A percentile compares a stretch with the other conserved stretches of the same genome.
These are phyloP conservation scores for Channallabes apus DNA, from an alignment of 2,797 vertebrate genomes.

Conservation along the genomic window DNA sequence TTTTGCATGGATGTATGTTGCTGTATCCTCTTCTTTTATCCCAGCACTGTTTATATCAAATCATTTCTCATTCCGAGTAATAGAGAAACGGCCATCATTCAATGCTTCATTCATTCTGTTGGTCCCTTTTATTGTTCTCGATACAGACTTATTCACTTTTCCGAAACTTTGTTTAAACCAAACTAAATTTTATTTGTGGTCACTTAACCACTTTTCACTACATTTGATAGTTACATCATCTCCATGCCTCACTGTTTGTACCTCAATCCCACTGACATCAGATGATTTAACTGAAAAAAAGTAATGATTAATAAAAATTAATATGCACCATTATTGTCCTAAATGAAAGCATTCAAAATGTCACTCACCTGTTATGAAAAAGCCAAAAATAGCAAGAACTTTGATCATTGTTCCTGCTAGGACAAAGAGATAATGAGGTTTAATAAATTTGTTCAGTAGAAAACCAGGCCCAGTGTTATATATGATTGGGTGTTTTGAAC, in stretches of 20 bases:
- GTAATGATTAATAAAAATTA: not conserved
- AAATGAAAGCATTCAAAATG: not conserved
- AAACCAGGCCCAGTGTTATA: not conserved
- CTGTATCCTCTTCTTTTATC: not conserved
- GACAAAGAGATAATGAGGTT: not conserved
- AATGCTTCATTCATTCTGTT: not conserved
- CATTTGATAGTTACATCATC: conserved; percentile 12
- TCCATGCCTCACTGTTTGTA: not conserved
- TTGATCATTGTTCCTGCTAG: conserved; percentile 9
- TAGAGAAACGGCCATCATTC: not conserved
- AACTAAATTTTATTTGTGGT: not conserved
- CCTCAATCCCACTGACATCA: not conserved
- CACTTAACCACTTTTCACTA: not conserved
- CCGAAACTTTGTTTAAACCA: conserved; percentile 22
- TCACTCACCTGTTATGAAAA: conserved; percentile 22
- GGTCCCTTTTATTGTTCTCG: not conserved
- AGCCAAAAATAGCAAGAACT: not conserved
- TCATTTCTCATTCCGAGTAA: not conserved
- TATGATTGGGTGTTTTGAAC: not conserved
- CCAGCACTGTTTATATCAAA: not conserved
- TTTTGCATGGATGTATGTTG: not conserved
- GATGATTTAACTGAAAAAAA: conserved; percentile 6
- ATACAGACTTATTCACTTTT: not conserved
- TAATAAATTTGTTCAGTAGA: not conserved
- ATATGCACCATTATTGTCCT: not conserved